Evolutionary conservation across 2,113 vertebrate species (phyloP), one percentile per base, ranked within the genome.

Genomic region (Hydrochoerus hydrochaeris): DNA sequence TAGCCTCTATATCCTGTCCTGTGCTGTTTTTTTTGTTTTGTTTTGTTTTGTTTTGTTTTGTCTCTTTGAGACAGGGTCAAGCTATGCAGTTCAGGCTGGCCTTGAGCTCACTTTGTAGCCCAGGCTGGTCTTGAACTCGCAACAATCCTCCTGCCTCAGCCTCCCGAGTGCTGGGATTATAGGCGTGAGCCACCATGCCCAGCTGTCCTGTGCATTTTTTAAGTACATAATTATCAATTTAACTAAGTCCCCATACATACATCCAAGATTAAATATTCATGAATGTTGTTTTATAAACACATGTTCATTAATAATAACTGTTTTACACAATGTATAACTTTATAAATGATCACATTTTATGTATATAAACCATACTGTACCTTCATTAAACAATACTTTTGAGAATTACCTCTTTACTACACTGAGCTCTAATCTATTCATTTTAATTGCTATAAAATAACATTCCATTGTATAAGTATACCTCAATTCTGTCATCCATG

Each of bases 181-280:
- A n/a, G n/a, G n/a, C n/a, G n/a, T n/a, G n/a, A n/a, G n/a, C n/a
- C n/a, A n/a, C n/a, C n/a, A n/a, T n/a, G n/a, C n/a, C n/a, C n/a
- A n/a, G n/a, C n/a, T n/a, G n/a, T n/a, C n/a, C 69, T 41, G 69
- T 20, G 22, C n/a, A 26, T 22, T 52, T 58, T 88, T 90, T 24
- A 90, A 84, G 41, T 20, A 94, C 84, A 38, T 44, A 92, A 73
- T 44, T 65, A 85, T 38, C 95, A 84, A 86, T 58, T 84, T 87
- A 4, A 0, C 95, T 65, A 96, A 92, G 38, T 24, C 38, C 24
- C 52, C 1, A 46, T 3, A 62, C 54, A 71, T 38, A 71, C 19
- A 41, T 57, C 46, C 11, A 57, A 97, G n/a, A 71, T 28, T 65
- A 57, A 71, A 57, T n/a, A 73, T 77, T 77, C 44, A 77, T 44